Evolutionary conservation across 2,113 vertebrate species (phyloP).

Genomic region (Hyperopisus bebe): DNA sequence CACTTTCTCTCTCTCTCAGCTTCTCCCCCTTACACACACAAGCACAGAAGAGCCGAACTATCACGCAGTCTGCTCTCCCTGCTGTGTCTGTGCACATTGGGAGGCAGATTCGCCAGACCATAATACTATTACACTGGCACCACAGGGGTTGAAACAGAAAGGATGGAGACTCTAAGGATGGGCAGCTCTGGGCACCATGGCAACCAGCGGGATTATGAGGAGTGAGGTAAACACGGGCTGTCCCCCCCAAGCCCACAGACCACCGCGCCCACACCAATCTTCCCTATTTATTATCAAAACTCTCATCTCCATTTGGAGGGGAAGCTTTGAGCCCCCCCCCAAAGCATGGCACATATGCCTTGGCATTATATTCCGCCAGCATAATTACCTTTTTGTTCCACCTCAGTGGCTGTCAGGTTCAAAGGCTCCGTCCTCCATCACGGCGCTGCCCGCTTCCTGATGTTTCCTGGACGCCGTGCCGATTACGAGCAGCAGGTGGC

Average conservation of each 20-base stretch:
- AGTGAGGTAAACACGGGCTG: not conserved
- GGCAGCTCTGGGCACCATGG: not conserved
- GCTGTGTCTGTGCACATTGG: not conserved
- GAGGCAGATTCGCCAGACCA: not conserved
- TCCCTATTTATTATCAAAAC: not conserved
- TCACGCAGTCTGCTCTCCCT: not conserved
- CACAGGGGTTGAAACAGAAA: not conserved
- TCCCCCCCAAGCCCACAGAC: not conserved
- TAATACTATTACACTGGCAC: not conserved
- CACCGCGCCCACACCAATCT: not conserved
- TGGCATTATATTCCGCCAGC: not conserved
- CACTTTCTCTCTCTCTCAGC: not conserved
- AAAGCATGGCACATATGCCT: not conserved
- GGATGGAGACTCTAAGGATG: not conserved
- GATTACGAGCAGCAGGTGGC: not conserved
- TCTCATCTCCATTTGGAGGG: not conserved
- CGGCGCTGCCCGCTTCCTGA: not conserved
- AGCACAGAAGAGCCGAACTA: not conserved
- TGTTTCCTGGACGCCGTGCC: not conserved
- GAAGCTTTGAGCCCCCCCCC: not conserved
- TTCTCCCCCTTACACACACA: not conserved
- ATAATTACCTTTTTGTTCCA: not conserved
- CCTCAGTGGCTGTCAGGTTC: conserved; percentile 5
- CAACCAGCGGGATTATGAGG: not conserved
- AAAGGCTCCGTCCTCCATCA: not conserved